Base-by-base conservation (phyloP, 2,888 invertebrate genomes). In the Apamea sordens region DNA sequence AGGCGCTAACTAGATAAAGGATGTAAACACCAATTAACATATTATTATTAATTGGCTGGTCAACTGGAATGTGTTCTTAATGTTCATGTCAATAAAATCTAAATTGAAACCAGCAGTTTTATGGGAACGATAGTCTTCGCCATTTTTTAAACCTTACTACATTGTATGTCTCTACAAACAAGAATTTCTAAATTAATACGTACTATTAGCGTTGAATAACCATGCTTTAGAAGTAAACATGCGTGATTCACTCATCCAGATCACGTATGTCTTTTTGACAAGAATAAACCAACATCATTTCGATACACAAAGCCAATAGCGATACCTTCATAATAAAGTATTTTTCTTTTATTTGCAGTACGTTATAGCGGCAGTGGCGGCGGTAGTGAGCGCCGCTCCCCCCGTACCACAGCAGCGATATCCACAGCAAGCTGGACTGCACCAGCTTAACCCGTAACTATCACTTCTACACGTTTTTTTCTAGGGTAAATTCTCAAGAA, bases 391-490 rank as follows among this genome's bases (percentile, higher is more conserved):
- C 50, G 94, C 94, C 0, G 95, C 95, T 6, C 95, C 95, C 0
- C 94, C 94, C 1, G 61, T 88, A 3, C 83, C 90, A 10, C 86
- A 92, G 50, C 92, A 90, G 67, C 91, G 91, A 18, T 94, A 93
- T 90, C 90, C 89, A 18, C 94, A 93, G 65, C 92, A 90, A 64
- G 71, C 90, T 0, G 90, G 90, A 24, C 85, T 93, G 18, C 95
- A 94, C 67, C 93, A 93, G 63, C 86, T 93, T n/a, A 92, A 93
- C 74, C 93, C 94, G 95, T 95, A 80, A 92, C 91, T 90, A 72
- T 7, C 6, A 56, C 11, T 65, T n/a, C 6, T 50, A n/a, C 21
- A 56, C 2, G 21, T 56, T 59, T 56, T 50, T 18, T 15, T 56
- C 24, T 2, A 21, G 24, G 10, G 10, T 56, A 56, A 24, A 24